Conservation (phyloP, 2,888 invertebrate species). For the Pammene aurita region DNA sequence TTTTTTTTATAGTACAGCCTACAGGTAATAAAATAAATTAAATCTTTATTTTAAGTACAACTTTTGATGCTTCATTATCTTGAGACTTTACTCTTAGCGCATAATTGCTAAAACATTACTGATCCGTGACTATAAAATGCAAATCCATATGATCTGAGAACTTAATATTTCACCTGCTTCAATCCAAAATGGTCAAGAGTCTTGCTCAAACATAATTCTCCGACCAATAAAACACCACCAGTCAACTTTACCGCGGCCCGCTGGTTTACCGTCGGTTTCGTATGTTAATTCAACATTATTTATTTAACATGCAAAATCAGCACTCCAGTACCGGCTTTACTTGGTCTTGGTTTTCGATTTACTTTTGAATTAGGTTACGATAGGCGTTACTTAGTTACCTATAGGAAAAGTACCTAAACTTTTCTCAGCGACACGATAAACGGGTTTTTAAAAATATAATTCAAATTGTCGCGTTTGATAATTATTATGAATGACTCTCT, state of each 20-base stretch:
- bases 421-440: too few relatives aligned
- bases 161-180: conserved; percentile 15
- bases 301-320: conserved; percentile 47
- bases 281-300: conserved; percentile 52
- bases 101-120: background rate
- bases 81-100: background rate
- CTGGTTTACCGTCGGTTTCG: conserved; percentile 34
- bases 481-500: too few relatives aligned
- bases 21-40: too few relatives aligned
- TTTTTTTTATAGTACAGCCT: too few relatives aligned
- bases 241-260: conserved; percentile 16
- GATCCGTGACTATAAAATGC: conserved; percentile 4
- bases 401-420: too few relatives aligned
- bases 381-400: background rate
- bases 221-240: conserved; percentile 43
- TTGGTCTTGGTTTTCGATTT: conserved; percentile 28
- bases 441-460: too few relatives aligned
- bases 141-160: background rate
- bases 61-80: too few relatives aligned
- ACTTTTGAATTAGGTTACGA: background rate
- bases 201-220: conserved; percentile 41
- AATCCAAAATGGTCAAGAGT: conserved; percentile 11
- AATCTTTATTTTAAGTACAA: too few relatives aligned
- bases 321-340: conserved; percentile 42
- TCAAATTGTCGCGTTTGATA: too few relatives aligned